Percentiles rank a stretch among this genome's conserved stretches.
Evolutionary conservation across 2,113 vertebrate genomes (phyloP).

Genomic region (Columba livia): DNA sequence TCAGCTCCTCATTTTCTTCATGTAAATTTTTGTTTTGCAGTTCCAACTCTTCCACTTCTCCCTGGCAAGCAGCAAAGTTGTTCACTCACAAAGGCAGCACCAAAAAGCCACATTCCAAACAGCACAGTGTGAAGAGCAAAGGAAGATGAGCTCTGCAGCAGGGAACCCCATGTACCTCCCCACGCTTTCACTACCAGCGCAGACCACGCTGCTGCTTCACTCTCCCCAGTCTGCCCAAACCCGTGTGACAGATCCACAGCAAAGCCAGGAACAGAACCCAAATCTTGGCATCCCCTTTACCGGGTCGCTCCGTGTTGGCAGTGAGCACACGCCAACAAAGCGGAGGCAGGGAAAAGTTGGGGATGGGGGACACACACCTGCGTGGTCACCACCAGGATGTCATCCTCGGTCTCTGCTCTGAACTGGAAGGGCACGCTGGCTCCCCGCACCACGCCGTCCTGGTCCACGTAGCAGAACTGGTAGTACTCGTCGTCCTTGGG

Average conservation of each 20-base stretch:
- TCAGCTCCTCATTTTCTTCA: conserved; percentile 65
- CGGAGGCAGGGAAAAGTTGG: not conserved
- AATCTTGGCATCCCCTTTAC: not conserved
- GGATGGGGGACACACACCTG: conserved; percentile 49
- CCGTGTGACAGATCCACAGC: not conserved
- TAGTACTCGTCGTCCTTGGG: conserved; percentile 78
- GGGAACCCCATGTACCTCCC: not conserved
- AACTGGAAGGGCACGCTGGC: conserved; percentile 77
- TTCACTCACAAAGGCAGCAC: not conserved
- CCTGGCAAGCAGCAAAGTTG: conserved; percentile 26
- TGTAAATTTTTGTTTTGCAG: conserved; percentile 52
- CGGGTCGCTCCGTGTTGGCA: not conserved
- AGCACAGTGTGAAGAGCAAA: not conserved
- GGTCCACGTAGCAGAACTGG: conserved; percentile 80
- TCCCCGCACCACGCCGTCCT: conserved; percentile 69
- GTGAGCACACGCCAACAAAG: not conserved
- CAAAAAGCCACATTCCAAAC: not conserved
- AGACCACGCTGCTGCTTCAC: not conserved
- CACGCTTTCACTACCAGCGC: fast-evolving
- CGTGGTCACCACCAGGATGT: conserved; percentile 73
- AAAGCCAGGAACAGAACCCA: not conserved
- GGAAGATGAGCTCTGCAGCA: not conserved
- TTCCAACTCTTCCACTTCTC: conserved; percentile 68
- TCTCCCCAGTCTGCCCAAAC: not conserved
- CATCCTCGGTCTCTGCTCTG: conserved; percentile 61